Percentiles rank a stretch among this genome's conserved stretches.
These are phyloP conservation scores for Rhynchonycteris naso DNA, from an alignment of 2,797 vertebrate species.

Conservation along the genomic window DNA sequence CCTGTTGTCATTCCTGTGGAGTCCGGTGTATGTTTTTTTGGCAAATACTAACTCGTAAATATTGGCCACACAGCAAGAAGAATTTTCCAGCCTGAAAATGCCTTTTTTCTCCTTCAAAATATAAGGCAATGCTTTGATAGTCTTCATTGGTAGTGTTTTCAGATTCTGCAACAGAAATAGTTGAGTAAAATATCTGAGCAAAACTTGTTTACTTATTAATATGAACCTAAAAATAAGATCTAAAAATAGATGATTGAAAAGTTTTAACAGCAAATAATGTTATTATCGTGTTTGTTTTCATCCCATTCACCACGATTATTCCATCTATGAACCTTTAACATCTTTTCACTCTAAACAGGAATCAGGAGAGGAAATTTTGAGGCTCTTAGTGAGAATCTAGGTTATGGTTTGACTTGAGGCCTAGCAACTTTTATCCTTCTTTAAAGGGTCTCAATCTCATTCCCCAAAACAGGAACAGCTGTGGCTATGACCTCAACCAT, in stretches of 20 bases:
- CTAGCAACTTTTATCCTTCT: background rate
- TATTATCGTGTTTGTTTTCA: background rate
- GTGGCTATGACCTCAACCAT: background rate
- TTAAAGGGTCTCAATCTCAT: background rate
- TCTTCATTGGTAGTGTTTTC: conserved; percentile 93
- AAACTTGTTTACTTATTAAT: background rate
- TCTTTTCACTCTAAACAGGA: background rate
- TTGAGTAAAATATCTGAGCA: background rate
- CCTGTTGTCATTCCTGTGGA: background rate
- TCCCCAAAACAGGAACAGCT: background rate
- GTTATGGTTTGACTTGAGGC: background rate
- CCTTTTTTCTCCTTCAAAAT: conserved; percentile 97
- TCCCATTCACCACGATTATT: background rate
- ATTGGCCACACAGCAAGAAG: conserved; percentile 96
- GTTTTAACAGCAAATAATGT: background rate
- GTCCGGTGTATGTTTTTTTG: background rate
- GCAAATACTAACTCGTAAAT: conserved; percentile 91
- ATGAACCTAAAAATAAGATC: background rate
- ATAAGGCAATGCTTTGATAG: conserved; percentile 97
- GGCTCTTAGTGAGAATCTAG: background rate
- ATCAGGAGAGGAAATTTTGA: background rate
- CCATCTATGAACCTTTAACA: background rate
- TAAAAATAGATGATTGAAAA: conserved; percentile 8
- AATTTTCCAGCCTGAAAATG: conserved; percentile 97
- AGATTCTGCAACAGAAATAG: conserved; percentile 87